Base-by-base conservation (phyloP, 2,888 invertebrate species). In the Thysanoteuthis rhombus region DNA sequence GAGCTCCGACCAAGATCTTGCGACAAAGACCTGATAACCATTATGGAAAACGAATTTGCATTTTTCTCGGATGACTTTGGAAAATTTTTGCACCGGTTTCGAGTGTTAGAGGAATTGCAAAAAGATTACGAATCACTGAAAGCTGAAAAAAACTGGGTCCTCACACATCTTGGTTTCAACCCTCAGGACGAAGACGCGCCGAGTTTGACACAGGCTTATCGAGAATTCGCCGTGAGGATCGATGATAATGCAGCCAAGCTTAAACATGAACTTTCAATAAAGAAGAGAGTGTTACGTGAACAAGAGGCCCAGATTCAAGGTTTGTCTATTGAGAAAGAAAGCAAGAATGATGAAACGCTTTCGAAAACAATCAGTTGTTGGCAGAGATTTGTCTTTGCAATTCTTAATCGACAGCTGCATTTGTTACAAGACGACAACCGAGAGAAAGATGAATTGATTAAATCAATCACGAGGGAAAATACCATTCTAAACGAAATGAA, bases 381-480 rank as follows among this genome's bases (percentile, higher is more conserved):
- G 96, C 96, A 96, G 94, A 94, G 94, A 36, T 95, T 96, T 42
- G 95, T 96, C 36, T 95, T 96, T 95, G 94, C 94, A 19, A 95
- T 96, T 22, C 95, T 96, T 95, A 93, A 95, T 39, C 95, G 95
- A 90, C 96, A 96, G 93, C 94, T 96, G 0, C 95, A 95, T 90
- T 96, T 95, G 93, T 93, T 95, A 10, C 95, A 95, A 93, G 94
- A 94, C 0, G 95, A 95, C 32, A 94, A 94, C 38, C 93, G 96
- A 47, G 95, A 95, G 93, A 95, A 96, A 93, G 95, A 95, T 39
- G 95, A 95, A 1, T 94, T 95, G 52, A 93, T 95, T 19, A 94
- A 94, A 90, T 93, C 94, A 90, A 95, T 94, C 39, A 95, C 96
- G 93, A 94, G 94, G 38, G 96, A 96, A 36, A 93, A 95, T 28